Percentiles rank a stretch among this genome's conserved stretches.
These are phyloP conservation scores for Saguinus imperator DNA, from an alignment of 2,113 vertebrate genomes.

Conservation along the genomic window DNA sequence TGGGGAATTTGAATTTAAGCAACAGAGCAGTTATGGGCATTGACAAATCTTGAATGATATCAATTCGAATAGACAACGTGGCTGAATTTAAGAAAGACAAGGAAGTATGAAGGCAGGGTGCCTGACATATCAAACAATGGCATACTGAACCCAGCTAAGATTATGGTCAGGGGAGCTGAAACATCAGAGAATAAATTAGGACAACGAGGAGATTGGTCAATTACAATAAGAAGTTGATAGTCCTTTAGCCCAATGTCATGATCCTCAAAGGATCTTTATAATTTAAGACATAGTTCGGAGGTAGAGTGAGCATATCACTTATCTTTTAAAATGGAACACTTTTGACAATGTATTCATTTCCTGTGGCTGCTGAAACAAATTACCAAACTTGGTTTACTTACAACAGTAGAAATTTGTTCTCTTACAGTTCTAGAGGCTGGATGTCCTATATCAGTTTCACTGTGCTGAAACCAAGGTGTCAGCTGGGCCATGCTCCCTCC, in stretches of 20 bases:
- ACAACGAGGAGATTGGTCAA: not conserved
- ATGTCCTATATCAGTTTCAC: no score
- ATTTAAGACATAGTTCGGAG: not conserved
- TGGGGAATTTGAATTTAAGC: not conserved
- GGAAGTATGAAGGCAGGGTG: not conserved
- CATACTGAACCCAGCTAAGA: not conserved
- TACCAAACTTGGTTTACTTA: no score
- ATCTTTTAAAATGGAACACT: not conserved
- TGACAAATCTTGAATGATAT: not conserved
- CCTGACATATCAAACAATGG: not conserved
- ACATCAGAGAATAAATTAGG: not conserved
- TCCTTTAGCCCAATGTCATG: not conserved
- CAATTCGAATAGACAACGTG: not conserved
- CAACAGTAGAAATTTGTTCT: no score
- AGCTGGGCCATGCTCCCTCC: no score
- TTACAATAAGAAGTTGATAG: not conserved
- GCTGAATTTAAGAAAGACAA: not conserved
- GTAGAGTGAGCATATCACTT: not conserved
- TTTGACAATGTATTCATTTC: not conserved
- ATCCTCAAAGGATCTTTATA: not conserved
- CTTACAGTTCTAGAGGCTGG: no score
- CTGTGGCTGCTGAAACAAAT: no score
- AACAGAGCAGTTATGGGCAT: not conserved
- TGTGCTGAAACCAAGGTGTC: no score
- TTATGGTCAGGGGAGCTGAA: not conserved